These are phyloP conservation scores for Vesta saturnalis DNA, from an alignment of 2,888 invertebrate genomes.

Conservation along the genomic window DNA sequence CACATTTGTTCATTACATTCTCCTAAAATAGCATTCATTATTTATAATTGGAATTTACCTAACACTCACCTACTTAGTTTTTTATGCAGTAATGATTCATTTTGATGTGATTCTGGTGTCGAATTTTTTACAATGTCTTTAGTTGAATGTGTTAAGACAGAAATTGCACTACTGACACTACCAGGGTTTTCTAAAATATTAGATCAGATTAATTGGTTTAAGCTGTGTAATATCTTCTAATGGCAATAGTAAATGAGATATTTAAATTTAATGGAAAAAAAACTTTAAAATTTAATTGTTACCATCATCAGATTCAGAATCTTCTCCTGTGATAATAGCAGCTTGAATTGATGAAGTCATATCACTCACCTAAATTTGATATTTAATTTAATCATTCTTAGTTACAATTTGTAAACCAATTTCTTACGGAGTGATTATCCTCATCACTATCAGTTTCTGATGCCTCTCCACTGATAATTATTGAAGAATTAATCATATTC, in stretches of 20 bases:
- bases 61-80: constrained; percentile 38
- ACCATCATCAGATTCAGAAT: constrained; percentile 60
- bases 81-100: constrained; percentile 40
- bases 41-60: constrained; percentile 5
- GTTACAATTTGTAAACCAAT: background rate
- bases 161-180: constrained; percentile 54
- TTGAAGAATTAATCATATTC: constrained; percentile 41
- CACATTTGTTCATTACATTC: constrained; percentile 55
- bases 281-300: constrained; percentile 11
- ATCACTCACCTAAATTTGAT: constrained; percentile 20
- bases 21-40: constrained; percentile 48
- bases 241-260: background rate
- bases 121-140: constrained; percentile 25
- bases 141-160: constrained; percentile 46
- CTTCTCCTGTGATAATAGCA: constrained; percentile 57
- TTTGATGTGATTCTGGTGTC: background rate
- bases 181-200: constrained; percentile 49
- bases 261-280: background rate
- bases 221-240: no score
- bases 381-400: background rate
- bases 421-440: constrained; percentile 40
- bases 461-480: constrained; percentile 58
- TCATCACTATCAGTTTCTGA: constrained; percentile 61
- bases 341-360: constrained; percentile 50
- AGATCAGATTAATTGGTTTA: no score